Base-by-base conservation (phyloP, 1,140 invertebrate genomes). In the Zaprionus davidi region DNA sequence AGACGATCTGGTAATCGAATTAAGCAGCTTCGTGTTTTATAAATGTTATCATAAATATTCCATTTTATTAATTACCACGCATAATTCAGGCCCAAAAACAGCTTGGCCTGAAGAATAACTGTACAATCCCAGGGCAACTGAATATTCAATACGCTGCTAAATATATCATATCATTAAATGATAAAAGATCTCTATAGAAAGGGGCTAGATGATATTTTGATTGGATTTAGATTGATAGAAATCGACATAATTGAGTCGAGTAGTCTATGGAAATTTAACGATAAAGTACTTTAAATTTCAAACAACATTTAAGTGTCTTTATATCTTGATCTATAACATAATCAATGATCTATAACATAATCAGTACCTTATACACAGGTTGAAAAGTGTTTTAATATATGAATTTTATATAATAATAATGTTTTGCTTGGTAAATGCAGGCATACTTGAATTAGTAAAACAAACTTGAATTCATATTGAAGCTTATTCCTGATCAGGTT, bases 11-110 rank as follows among this genome's bases (percentile, higher is more conserved):
- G 84, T 88, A 88, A 88, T 88, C 84, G 85, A 88, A 88, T 88
- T 90, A 88, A 82, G 86, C 84, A 84, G 88, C 81, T 85, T 88
- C 85, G 85, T 88, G 85, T 90, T 90, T 90, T 88, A 90, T 88
- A 90, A 88, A 88, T 90, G 84, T 88, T 90, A 88, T 90, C 85
- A 90, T 88, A 90, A 88, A 88, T 88, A 88, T 88, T 90, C 85
- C 85, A 90, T 88, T 88, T 88, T 90, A 85, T 88, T 88, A 88
- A 88, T 88, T 90, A 90, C 84, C 85, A 82, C 81, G 81, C 81
- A 88, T 88, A 88, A 84, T 90, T 88, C 84, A 87, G 76, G 31
- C 11, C 49, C 56, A 76, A 70, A 73, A 67, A 73, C 15, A 28
- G 28, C 28, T 31, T 34, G 9, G 57, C 17, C 41, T 9, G 41